Conservation (phyloP, 2,113 vertebrate species). For the Morone saxatilis region DNA sequence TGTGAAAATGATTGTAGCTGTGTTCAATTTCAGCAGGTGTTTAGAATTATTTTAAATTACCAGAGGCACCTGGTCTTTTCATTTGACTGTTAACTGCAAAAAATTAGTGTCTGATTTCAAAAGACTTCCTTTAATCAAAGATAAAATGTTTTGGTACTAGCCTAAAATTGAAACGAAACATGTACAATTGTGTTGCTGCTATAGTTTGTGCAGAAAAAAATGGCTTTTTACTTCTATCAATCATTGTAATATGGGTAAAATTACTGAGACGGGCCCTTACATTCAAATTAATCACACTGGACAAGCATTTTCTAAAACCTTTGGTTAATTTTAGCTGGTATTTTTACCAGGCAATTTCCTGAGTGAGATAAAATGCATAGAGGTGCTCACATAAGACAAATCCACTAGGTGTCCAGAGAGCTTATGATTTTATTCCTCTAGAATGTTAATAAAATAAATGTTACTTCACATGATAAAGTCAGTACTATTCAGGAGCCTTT, state of each 20-base stretch:
- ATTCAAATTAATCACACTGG: slow-evolving; percentile 13
- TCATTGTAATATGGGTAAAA: slow-evolving; percentile 35
- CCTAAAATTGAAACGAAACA: slow-evolving; percentile 1
- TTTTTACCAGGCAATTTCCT: neutral
- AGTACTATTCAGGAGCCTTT: neutral
- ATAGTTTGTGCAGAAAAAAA: neutral
- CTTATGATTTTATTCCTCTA: neutral
- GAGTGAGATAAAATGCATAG: neutral
- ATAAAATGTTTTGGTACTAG: neutral
- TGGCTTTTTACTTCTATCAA: neutral
- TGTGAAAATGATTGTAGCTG: slow-evolving; percentile 2
- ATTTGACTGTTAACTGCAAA: slow-evolving; percentile 16
- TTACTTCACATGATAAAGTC: slow-evolving; percentile 4
- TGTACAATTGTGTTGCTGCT: slow-evolving; percentile 24
- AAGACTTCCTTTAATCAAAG: slow-evolving; percentile 14
- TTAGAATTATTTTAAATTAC: slow-evolving; percentile 18
- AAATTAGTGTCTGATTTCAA: slow-evolving; percentile 26
- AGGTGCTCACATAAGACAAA: neutral
- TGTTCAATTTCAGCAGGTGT: neutral
- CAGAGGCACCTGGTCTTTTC: slow-evolving; percentile 14
- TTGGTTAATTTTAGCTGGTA: neutral
- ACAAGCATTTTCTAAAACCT: neutral
- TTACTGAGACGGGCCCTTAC: neutral
- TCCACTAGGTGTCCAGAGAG: neutral
- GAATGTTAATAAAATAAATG: slow-evolving; percentile 14